phyloP scores from a whole-genome alignment of 2,888 invertebrate genomes.

The Glaucopsyche alexis region DNA sequence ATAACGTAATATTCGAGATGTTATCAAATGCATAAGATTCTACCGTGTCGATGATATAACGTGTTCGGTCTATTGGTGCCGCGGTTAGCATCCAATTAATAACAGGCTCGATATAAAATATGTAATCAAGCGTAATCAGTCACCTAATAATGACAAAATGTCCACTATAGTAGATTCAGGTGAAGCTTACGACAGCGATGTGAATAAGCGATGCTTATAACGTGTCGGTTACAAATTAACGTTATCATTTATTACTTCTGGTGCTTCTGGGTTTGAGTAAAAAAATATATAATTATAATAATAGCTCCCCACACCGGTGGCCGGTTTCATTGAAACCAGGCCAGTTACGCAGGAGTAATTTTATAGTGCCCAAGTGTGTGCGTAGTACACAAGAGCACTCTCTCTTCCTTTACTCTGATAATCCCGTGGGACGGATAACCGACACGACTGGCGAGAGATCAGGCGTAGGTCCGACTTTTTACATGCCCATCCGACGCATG shows the following conservation, averaged over 20 bases:
- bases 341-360: too few relatives aligned
- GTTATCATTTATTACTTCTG: not conserved
- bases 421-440: too few relatives aligned
- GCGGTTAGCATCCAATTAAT: not conserved
- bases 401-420: too few relatives aligned
- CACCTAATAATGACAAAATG: conserved; percentile 16
- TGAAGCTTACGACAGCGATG: conserved; percentile 18
- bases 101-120: not conserved
- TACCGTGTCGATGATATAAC: conserved; percentile 13
- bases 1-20: not conserved
- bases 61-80: not conserved
- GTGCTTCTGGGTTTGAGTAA: not conserved
- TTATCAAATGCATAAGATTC: not conserved
- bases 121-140: conserved; percentile 12
- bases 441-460: too few relatives aligned
- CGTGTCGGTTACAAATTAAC: not conserved
- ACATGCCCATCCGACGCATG: too few relatives aligned
- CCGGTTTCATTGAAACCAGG: too few relatives aligned
- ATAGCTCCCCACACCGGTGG: too few relatives aligned
- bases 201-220: not conserved
- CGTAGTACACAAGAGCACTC: too few relatives aligned
- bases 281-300: too few relatives aligned
- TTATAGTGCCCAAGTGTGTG: too few relatives aligned
- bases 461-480: too few relatives aligned
- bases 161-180: not conserved